Evolutionary conservation across 2,797 vertebrate species (phyloP).

Genomic region (Ficedula albicollis): DNA sequence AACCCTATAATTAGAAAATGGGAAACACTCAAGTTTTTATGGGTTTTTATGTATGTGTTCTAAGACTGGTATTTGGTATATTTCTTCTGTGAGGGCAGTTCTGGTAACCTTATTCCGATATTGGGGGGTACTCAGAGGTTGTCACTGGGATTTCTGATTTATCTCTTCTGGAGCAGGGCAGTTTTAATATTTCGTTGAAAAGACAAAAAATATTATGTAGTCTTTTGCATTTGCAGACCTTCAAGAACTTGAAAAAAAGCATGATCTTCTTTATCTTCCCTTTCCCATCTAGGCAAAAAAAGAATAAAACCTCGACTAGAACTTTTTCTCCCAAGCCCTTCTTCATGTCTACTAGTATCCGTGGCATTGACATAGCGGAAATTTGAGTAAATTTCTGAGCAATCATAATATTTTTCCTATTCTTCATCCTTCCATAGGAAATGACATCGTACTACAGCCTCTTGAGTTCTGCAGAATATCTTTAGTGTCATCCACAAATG

Average conservation of each 20-base stretch:
- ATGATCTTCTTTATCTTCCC: neutral
- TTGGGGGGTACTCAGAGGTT: accelerated
- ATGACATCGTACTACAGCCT: accelerated
- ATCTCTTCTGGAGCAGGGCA: accelerated
- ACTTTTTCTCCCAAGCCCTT: neutral
- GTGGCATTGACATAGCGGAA: neutral
- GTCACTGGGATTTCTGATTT: neutral
- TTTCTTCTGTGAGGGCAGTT: neutral
- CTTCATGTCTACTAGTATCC: neutral
- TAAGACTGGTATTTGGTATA: neutral
- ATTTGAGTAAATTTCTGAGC: neutral
- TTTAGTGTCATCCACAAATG: neutral
- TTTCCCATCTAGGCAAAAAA: neutral
- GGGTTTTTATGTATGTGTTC: neutral
- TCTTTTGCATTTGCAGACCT: neutral
- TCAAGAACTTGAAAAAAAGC: neutral
- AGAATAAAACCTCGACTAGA: neutral
- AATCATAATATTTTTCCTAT: neutral
- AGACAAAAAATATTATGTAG: neutral
- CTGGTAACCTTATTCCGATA: neutral
- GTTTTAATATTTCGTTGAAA: neutral
- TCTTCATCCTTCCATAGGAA: neutral
- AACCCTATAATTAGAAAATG: neutral
- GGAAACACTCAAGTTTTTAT: neutral
- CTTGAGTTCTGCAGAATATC: neutral